Base-by-base conservation (phyloP, 2,888 invertebrate genomes). In the Leptinotarsa rubiginosa region DNA sequence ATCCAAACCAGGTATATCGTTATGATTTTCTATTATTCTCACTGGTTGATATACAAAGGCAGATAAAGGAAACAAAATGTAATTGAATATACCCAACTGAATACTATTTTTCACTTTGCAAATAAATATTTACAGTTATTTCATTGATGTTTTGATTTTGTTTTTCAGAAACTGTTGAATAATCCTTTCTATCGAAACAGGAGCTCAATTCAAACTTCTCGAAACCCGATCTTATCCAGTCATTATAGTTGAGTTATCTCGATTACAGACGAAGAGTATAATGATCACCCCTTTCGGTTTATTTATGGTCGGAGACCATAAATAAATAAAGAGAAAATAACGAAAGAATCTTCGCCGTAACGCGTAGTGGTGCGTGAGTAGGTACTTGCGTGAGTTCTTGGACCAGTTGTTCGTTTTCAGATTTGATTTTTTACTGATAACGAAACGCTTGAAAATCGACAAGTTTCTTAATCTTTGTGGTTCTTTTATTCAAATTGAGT, bases 181-280 rank as follows among this genome's bases (percentile, higher is more conserved):
- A 13, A 1, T 22, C 15, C 22, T 56, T 56, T 22, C 15, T 15
- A 4, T 22, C 22, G 22, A 13, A 22, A 56, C 22, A 56, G 56
- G 22, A 56, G 22, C 10, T 56, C 12, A 1, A 4, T 22, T 56
- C 22, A 56, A 56, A 13, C 4, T 4, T 22, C 22, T 56, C 15
- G 15, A 56, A 56, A 56, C 22, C 22, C 13, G 15, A 56, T 56
- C 18, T 56, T 15, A 22, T 20, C 22, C 15, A 56, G 56, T 56
- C 12, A 56, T 25, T 56, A 56, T 20, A 52, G 18, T 52, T 52
- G 52, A 22, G 56, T 22, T 56, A 22, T 56, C 56, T 56, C 56
- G 15, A 22, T 56, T 15, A 22, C 56, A 25, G 18, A 20, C 3
- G 56, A 22, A 25, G 56, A 20, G 56, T 56, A 13, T 22, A 56